Evolutionary conservation across 2,888 invertebrate species (phyloP).

Genomic region (Dasysyrphus albostriatus): DNA sequence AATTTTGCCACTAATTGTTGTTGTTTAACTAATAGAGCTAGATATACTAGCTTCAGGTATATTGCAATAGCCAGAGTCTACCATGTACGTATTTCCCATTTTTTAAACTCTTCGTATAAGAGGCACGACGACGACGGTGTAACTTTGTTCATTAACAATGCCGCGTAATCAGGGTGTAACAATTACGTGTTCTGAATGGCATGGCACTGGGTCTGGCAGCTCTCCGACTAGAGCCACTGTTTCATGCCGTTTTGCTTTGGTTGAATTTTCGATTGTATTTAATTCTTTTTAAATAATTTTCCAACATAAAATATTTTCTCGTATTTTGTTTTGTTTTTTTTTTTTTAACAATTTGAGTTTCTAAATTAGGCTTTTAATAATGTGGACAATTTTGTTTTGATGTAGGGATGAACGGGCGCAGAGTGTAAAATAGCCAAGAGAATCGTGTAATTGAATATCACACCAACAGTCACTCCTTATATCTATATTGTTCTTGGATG

Average conservation of each 20-base stretch:
- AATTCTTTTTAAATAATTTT: slow-evolving; percentile 64
- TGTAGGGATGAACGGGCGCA: neutral
- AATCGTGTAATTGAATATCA: slow-evolving; percentile 18
- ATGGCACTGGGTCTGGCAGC: slow-evolving; percentile 66
- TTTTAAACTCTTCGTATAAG: slow-evolving; percentile 34
- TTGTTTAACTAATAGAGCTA: slow-evolving; percentile 16
- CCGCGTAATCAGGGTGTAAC: slow-evolving; percentile 76
- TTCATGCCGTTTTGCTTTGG: slow-evolving; percentile 18
- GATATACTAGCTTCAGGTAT: neutral
- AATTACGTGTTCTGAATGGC: slow-evolving; percentile 75
- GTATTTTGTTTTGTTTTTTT: slow-evolving; percentile 63
- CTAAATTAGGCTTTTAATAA: slow-evolving; percentile 67
- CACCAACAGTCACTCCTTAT: slow-evolving; percentile 19
- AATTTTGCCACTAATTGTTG: slow-evolving; percentile 22
- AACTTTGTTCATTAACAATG: slow-evolving; percentile 73
- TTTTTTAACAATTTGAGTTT: slow-evolving; percentile 66
- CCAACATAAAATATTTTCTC: slow-evolving; percentile 56
- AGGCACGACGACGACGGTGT: slow-evolving; percentile 33
- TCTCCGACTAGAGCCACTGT: slow-evolving; percentile 17
- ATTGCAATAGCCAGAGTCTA: slow-evolving; percentile 7
- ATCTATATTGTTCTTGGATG: slow-evolving; percentile 25
- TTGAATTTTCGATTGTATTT: slow-evolving; percentile 14
- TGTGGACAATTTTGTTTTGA: slow-evolving; percentile 15
- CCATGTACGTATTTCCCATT: slow-evolving; percentile 56
- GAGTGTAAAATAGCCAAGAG: neutral